Evolutionary conservation across 2,113 vertebrate genomes (phyloP).

Genomic region (Dinomys branickii): DNA sequence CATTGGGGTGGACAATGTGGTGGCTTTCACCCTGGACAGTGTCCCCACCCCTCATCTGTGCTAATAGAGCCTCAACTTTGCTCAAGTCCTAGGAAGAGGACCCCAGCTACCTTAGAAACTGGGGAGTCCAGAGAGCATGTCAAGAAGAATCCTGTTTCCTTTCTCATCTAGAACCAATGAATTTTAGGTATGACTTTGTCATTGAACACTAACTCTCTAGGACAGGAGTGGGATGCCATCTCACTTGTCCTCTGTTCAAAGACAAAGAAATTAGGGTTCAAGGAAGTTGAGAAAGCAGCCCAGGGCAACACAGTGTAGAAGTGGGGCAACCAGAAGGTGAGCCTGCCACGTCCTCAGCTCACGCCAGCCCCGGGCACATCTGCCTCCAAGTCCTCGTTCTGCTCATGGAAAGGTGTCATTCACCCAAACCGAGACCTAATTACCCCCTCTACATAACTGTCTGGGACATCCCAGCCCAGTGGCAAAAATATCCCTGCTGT

Average conservation of each 20-base stretch:
- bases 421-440: background rate
- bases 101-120: background rate
- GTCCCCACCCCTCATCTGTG: background rate
- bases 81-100: background rate
- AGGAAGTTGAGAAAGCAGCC: background rate
- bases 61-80: background rate
- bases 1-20: background rate
- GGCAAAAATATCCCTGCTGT: conserved; percentile 10
- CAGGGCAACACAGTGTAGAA: background rate
- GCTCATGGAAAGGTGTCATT: background rate
- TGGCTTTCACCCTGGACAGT: background rate
- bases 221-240: background rate
- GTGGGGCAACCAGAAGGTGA: background rate
- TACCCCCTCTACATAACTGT: background rate
- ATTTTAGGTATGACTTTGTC: background rate
- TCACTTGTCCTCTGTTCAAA: background rate
- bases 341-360: background rate
- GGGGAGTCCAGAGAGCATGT: background rate
- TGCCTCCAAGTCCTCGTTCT: background rate
- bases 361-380: background rate
- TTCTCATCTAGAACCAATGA: background rate
- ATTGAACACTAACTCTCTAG: background rate
- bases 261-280: background rate
- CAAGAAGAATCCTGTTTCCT: background rate
- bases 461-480: background rate